Base-by-base conservation (phyloP, 2,113 vertebrate genomes). In the Limnothrissa miodon region DNA sequence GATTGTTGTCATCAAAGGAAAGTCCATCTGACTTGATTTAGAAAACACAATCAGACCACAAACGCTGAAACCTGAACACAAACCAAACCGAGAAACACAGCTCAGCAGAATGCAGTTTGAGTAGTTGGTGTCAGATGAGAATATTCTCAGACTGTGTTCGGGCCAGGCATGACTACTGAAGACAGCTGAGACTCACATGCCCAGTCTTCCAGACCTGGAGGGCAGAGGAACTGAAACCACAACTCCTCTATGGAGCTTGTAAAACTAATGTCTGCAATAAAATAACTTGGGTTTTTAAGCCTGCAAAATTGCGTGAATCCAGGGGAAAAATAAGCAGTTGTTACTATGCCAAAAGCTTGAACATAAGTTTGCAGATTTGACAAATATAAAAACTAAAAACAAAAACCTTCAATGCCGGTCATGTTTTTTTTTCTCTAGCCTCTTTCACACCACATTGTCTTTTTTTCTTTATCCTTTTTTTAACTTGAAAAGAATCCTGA, bases 211-310 rank as follows among this genome's bases (percentile, higher is more conserved):
- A 85, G 62, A 36, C 11, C 78, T 79, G 33, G 78, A 81, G 42
- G 51, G 33, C n/a, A 78, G 48, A 44, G 85, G 79, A 42, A 62
- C 56, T 11, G 70, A 87, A 87, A 87, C 86, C 66, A 45, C 78
- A 83, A 83, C 56, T 83, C 80, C 83, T 82, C 80, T 85, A 51
- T 78, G 45, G 82, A 78, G 87, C 81, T 85, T 89, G 83, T 88
- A 87, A 89, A 88, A 87, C 82, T 79, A 86, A 91, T 82, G 42
- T 86, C 80, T 87, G 83, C 74, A 85, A 80, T 89, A 83, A 88
- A 86, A 87, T 83, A 84, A 79, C n/a, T 36, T 62, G 79, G 79
- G 70, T 80, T 66, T 82, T 62, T 85, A 80, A 62, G n/a, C 53
- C 25, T 82, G 83, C 23, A 45, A 78, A 78, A 85, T 81, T 90